Conservation (phyloP, 2,888 invertebrate species). For the Achlya flavicornis region DNA sequence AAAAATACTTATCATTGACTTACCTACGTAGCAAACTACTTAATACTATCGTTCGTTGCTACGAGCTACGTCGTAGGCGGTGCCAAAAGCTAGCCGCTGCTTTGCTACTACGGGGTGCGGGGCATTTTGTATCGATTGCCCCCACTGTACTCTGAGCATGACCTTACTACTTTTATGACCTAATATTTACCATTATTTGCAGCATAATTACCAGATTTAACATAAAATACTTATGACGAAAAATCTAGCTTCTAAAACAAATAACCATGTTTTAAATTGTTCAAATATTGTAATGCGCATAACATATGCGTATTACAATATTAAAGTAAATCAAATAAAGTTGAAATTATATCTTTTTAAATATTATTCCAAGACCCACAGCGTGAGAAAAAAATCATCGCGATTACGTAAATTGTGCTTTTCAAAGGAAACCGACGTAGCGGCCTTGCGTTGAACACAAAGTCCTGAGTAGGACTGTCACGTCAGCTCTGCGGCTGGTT, state of each 20-base stretch:
- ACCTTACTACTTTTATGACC: conserved; percentile 51
- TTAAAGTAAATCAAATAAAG: background rate
- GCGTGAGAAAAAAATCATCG: conserved; percentile 21
- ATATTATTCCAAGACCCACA: background rate
- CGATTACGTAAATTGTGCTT: conserved; percentile 59
- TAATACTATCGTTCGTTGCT: conserved; percentile 35
- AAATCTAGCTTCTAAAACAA: background rate
- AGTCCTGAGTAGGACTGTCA: conserved; percentile 75
- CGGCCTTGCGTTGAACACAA: conserved; percentile 50
- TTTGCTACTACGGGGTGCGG: conserved; percentile 54
- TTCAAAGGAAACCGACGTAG: conserved; percentile 29
- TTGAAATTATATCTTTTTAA: background rate
- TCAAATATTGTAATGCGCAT: background rate
- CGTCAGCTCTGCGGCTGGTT: conserved; percentile 66
- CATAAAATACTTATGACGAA: background rate
- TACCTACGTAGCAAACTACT: conserved; percentile 22
- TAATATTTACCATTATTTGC: conserved; percentile 21
- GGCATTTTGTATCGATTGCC: conserved; percentile 63
- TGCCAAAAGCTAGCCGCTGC: conserved; percentile 62
- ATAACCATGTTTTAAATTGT: background rate
- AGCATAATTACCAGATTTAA: background rate
- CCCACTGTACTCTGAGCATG: conserved; percentile 46
- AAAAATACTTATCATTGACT: background rate
- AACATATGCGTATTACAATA: background rate
- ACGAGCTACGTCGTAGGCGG: conserved; percentile 58